phyloP scores from a whole-genome alignment of 2,113 vertebrate species.

The Cettia cetti region DNA sequence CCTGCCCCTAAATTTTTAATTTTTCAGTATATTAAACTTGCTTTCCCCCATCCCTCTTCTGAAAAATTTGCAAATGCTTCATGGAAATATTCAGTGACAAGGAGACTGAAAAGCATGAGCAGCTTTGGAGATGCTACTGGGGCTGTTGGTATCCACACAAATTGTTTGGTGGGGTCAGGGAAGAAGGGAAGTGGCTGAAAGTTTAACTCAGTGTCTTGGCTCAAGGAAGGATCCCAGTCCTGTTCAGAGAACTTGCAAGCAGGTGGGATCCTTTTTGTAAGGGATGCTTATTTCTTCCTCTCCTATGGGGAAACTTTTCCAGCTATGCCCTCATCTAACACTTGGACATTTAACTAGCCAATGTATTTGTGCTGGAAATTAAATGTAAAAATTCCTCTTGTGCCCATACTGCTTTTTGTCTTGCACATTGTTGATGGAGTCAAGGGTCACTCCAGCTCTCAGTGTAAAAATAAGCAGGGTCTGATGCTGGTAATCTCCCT shows the following conservation, averaged over 20 bases:
- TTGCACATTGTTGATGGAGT: background rate
- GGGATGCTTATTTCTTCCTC: background rate
- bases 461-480: background rate
- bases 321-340: background rate
- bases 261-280: background rate
- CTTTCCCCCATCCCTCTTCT: background rate
- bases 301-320: background rate
- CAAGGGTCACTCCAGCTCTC: background rate
- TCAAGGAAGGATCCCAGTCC: background rate
- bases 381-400: background rate
- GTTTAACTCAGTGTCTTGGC: background rate
- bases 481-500: background rate
- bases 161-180: background rate
- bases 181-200: background rate
- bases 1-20: slow-evolving; percentile 25
- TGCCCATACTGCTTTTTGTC: background rate
- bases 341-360: background rate
- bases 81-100: background rate
- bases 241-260: background rate
- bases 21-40: background rate
- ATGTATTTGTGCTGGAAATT: background rate
- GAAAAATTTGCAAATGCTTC: background rate
- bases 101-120: background rate
- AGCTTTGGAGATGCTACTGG: background rate
- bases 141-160: background rate